Percentiles rank a stretch among this genome's conserved stretches.
These are phyloP conservation scores for Alcedo quadribrachys DNA, from an alignment of 2,797 vertebrate genomes.

Conservation along the genomic window DNA sequence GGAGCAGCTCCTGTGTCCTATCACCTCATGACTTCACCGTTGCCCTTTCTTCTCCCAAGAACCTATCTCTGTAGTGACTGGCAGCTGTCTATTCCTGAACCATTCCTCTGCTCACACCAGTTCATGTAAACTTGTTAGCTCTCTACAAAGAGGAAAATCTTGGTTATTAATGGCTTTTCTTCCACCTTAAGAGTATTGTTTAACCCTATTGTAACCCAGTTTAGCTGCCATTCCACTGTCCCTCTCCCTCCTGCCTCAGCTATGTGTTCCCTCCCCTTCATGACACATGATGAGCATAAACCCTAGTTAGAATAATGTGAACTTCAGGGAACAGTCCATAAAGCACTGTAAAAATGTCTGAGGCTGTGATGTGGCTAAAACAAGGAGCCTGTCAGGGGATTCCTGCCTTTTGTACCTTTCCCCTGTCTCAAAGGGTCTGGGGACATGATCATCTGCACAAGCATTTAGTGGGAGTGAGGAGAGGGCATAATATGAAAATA, in stretches of 20 bases:
- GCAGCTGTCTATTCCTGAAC: neutral
- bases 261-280: fast-evolving
- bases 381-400: fast-evolving
- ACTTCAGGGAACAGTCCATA: neutral
- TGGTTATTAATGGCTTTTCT: neutral
- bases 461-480: neutral
- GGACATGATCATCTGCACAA: fast-evolving
- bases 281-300: neutral
- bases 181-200: neutral
- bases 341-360: neutral
- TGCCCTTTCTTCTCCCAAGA: neutral
- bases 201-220: neutral
- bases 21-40: neutral
- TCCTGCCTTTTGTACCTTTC: neutral
- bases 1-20: neutral
- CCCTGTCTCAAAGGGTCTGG: fast-evolving
- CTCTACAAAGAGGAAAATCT: neutral
- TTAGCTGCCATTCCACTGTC: neutral
- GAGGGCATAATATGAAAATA: no score
- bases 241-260: neutral
- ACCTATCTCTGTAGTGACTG: neutral
- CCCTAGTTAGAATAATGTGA: neutral
- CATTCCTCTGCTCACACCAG: neutral
- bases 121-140: neutral
- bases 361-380: neutral